Evolutionary conservation across 2,888 invertebrate genomes (phyloP).

Genomic region (Microctonus hyperodae): DNA sequence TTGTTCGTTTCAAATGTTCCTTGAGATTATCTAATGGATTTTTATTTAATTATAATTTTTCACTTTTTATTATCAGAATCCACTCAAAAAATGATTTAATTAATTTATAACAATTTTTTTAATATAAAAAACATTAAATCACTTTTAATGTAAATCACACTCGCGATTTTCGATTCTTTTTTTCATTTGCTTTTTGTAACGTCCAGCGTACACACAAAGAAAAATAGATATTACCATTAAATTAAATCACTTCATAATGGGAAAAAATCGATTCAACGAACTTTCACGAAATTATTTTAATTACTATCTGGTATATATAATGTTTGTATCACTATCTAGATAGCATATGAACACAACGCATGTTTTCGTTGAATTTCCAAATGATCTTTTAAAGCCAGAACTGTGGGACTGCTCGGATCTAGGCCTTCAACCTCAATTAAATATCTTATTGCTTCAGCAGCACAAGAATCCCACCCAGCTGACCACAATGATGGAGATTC

Average conservation of each 20-base stretch:
- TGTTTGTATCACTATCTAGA: conserved; percentile 37
- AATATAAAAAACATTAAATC: background rate
- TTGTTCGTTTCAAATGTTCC: background rate
- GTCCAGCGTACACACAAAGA: conserved; percentile 43
- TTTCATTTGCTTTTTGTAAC: conserved; percentile 37
- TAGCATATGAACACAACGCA: conserved; percentile 45
- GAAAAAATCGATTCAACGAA: background rate
- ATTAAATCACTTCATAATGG: background rate
- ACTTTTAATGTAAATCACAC: background rate
- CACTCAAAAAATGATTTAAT: background rate
- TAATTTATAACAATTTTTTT: background rate
- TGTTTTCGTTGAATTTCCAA: conserved; percentile 53
- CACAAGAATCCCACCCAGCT: conserved; percentile 57
- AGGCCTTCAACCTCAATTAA: conserved; percentile 57
- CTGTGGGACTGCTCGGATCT: conserved; percentile 55
- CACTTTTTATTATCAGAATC: background rate
- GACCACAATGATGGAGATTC: conserved; percentile 44
- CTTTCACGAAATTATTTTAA: background rate
- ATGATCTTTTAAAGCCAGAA: conserved; percentile 56
- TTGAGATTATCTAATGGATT: background rate
- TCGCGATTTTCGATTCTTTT: background rate
- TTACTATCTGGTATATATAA: background rate
- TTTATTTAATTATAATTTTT: background rate
- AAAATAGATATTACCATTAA: background rate
- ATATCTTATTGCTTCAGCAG: conserved; percentile 54